Conservation (phyloP, 1,140 invertebrate genomes). For the Arion vulgaris region DNA sequence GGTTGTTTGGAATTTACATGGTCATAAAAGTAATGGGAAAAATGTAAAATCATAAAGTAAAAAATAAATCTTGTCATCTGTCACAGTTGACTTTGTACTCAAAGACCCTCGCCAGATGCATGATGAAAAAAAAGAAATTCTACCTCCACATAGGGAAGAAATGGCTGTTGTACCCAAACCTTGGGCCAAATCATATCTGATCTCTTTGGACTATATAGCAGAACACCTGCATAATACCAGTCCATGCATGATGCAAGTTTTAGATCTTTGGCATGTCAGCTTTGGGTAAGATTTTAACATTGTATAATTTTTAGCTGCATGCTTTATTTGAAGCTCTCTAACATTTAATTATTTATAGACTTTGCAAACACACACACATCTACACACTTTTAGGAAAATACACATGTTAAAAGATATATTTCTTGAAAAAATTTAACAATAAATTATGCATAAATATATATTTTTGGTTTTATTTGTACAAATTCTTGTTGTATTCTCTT, state of each 20-base stretch:
- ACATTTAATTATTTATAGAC: too few relatives aligned
- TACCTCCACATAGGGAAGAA: slow-evolving; percentile 75
- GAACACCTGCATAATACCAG: slow-evolving; percentile 85
- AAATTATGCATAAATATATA: too few relatives aligned
- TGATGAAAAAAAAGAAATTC: slow-evolving; percentile 66
- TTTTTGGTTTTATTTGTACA: too few relatives aligned
- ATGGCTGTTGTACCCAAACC: slow-evolving; percentile 79
- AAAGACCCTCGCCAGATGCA: slow-evolving; percentile 79
- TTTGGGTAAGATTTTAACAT: slow-evolving; percentile 80
- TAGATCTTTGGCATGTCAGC: slow-evolving; percentile 86
- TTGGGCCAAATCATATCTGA: slow-evolving; percentile 76
- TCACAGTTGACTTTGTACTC: slow-evolving; percentile 85
- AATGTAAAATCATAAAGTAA: too few relatives aligned
- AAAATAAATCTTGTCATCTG: slow-evolving; percentile 27
- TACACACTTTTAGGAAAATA: too few relatives aligned
- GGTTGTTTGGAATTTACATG: too few relatives aligned
- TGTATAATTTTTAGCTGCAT: slow-evolving; percentile 44
- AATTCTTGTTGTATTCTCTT: too few relatives aligned
- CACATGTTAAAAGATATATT: too few relatives aligned
- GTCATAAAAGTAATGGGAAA: too few relatives aligned
- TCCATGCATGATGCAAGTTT: slow-evolving; percentile 84
- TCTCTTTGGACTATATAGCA: slow-evolving; percentile 74
- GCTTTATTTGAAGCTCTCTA: neutral
- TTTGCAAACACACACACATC: too few relatives aligned
- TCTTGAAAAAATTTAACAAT: too few relatives aligned